These are phyloP conservation scores for Cylas formicarius DNA, from an alignment of 1,140 invertebrate species.

Conservation along the genomic window DNA sequence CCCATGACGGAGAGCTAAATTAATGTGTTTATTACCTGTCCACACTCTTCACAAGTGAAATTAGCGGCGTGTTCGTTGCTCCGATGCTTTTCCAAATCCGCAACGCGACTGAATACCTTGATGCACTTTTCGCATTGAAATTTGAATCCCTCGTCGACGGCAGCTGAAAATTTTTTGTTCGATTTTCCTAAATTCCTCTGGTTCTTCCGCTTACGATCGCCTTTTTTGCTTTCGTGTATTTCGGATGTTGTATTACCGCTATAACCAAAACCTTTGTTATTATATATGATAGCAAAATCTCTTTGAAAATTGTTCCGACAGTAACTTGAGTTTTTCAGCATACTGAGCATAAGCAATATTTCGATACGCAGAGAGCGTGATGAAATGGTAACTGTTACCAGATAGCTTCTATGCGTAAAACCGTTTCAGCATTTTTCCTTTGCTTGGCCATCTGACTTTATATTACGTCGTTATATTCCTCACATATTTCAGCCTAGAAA, in stretches of 20 bases:
- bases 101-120: conserved; percentile 32
- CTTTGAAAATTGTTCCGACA: too few relatives aligned
- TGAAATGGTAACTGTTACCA: too few relatives aligned
- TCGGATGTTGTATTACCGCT: neutral
- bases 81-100: conserved; percentile 36
- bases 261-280: conserved; percentile 10
- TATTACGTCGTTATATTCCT: too few relatives aligned
- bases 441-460: neutral
- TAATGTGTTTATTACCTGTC: conserved; percentile 41
- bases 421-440: too few relatives aligned
- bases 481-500: too few relatives aligned
- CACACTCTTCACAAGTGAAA: conserved; percentile 47
- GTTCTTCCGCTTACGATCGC: conserved; percentile 34
- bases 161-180: conserved; percentile 17
- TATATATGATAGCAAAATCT: conserved; percentile 4
- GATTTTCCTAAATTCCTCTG: conserved; percentile 16
- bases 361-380: too few relatives aligned
- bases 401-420: neutral
- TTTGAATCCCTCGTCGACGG: conserved; percentile 32
- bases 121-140: conserved; percentile 40
- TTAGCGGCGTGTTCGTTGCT: conserved; percentile 41
- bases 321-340: too few relatives aligned
- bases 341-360: too few relatives aligned
- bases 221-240: conserved; percentile 28
- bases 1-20: neutral